Base-by-base conservation (phyloP, 2,797 vertebrate species). In the Perdix hodgsoniae region DNA sequence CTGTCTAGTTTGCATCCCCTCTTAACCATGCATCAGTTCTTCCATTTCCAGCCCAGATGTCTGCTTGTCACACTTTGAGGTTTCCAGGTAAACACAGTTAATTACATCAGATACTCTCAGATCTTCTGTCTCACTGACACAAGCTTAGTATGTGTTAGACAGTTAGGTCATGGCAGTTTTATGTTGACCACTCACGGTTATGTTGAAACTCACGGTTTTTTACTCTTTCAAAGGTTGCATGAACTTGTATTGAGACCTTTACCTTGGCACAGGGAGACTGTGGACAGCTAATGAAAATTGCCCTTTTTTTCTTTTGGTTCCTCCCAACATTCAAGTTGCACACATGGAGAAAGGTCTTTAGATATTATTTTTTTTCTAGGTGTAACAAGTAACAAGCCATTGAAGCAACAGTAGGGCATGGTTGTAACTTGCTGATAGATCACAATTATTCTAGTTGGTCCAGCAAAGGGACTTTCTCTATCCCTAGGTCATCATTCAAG, bases 331-430 rank as follows among this genome's bases (percentile, higher is more conserved):
- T 42, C 37, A 64, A 24, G 37, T 31, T 35, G 57, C 44, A 70
- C 7, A 35, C 52, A 10, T 7, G 29, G 81, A 65, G 16, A 23
- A 70, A 47, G 39, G 31, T 54, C 22, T 40, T 60, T 37, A 81
- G 44, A 47, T 33, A 40, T 14, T 15, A 59, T 52, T 59, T 64
- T 69, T 69, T 57, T 81, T 42, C 18, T n/a, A 49, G 49, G 35
- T 0, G 0, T n/a, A n/a, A n/a, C n/a, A n/a, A n/a, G 22, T 1
- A 4, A 27, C 8, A 76, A 50, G 29, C 26, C 21, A 14, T 59
- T 59, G 52, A 65, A 47, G 27, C 47, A 33, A 21, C 27, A 31
- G 50, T 6, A 14, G 24, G 64, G 67, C 47, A 31, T 35, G 29
- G 13, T 72, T 45, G 60, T 2, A 23, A 49, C 0, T 2, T n/a